These are phyloP conservation scores for Drosophila mimica DNA, from an alignment of 2,888 invertebrate species.

Conservation along the genomic window DNA sequence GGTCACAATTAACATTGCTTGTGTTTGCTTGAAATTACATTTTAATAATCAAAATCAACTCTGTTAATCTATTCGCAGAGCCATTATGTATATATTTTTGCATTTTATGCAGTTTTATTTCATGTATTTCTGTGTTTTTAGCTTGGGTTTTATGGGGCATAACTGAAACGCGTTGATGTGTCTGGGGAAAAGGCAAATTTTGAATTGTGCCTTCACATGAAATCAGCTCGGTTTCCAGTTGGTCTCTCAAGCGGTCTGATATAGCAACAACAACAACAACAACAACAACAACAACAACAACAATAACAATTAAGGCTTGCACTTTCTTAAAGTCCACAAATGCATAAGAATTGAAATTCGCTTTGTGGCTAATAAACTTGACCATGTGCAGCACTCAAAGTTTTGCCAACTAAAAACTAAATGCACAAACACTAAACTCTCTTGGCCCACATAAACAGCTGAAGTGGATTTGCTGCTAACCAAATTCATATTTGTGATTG, in stretches of 20 bases:
- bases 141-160: slow-evolving; percentile 2
- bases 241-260: slow-evolving; percentile 18
- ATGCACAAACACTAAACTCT: slow-evolving; percentile 9
- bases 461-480: slow-evolving; percentile 24
- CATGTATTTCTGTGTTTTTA: neutral
- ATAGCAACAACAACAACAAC: slow-evolving; percentile 6
- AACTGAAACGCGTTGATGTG: slow-evolving; percentile 24
- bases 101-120: neutral
- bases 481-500: slow-evolving; percentile 11
- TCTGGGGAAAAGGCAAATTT: slow-evolving; percentile 7
- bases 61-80: neutral
- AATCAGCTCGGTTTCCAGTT: slow-evolving; percentile 24
- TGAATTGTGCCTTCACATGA: slow-evolving; percentile 18
- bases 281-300: too few relatives aligned
- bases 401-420: slow-evolving; percentile 28
- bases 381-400: slow-evolving; percentile 25
- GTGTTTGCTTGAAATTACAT: neutral
- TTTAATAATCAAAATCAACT: neutral
- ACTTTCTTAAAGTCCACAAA: slow-evolving; percentile 43
- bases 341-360: slow-evolving; percentile 30
- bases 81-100: neutral
- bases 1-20: neutral
- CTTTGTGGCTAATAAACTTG: slow-evolving; percentile 23
- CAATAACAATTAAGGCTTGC: neutral
- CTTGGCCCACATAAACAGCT: slow-evolving; percentile 22